Evolutionary conservation across 2,888 invertebrate genomes (phyloP), one percentile per base, ranked within the genome.

Genomic region (Timema cristinae): DNA sequence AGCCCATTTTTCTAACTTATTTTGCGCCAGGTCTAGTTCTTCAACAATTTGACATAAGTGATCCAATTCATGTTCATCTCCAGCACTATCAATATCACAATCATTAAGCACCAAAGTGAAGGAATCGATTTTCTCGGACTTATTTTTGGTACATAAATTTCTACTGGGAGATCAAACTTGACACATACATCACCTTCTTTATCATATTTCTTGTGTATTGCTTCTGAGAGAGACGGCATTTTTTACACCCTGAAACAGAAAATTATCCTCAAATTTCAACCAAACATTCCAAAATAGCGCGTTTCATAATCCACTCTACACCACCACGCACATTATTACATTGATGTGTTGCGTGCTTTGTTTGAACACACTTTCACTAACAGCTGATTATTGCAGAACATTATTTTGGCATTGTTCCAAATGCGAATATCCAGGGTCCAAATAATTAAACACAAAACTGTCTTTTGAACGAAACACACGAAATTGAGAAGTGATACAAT

Each of bases 11-110:
- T 90, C 89, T 47, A 97, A 87, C 81, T 92, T 91, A 83, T 98
- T 98, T 81, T 96, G 94, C 59, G 97, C 95, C 78, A 98, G 86
- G 82, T 98, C 97, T 77, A 97, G 86, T 82, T 97, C 97, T 77
- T 93, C 91, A n/a, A 97, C 96, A 78, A 92, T 90, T 70, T 91
- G 90, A 81, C 94, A 95, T 81, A 93, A 93, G 77, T 90, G 91
- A 56, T 91, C 89, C 71, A 95, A 86, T 74, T 88, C 90, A 75
- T 90, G 88, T 70, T 91, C 90, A 80, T 92, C 92, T 48, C 97
- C 97, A 63, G 95, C 95, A 79, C 91, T 90, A 80, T 94, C 91
- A 76, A 97, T 96, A 81, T 93, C 93, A 83, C 95, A 95, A 84
- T 94, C 93, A 79, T 95, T 95, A 71, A 97, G 87, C 76, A 95